Evolutionary conservation across 2,888 invertebrate genomes (phyloP).

Genomic region (Leptopterna dolabrata): DNA sequence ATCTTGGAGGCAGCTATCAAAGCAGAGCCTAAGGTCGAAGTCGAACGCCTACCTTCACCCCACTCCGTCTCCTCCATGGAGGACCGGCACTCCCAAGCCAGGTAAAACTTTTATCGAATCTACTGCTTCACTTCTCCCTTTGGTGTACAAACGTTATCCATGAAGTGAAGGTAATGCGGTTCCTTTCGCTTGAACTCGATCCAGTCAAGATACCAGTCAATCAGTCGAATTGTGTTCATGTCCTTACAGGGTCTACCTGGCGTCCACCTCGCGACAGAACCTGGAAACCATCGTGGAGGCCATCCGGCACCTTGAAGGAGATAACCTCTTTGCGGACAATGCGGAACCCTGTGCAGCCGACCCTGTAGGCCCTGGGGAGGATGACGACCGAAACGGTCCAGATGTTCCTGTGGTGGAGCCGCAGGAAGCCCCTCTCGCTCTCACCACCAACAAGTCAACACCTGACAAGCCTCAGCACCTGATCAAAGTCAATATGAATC

Average conservation of each 20-base stretch:
- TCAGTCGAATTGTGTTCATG: not conserved
- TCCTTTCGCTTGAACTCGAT: no score
- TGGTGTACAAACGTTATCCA: no score
- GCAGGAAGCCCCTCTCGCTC: slow-evolving; percentile 71
- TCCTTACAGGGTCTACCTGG: slow-evolving; percentile 69
- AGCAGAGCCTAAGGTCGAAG: slow-evolving; percentile 86
- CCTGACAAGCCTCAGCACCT: slow-evolving; percentile 62
- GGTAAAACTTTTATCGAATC: slow-evolving; percentile 57
- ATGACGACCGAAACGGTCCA: slow-evolving; percentile 14
- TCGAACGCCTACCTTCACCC: slow-evolving; percentile 68
- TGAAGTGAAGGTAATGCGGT: no score
- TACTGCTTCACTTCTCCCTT: no score
- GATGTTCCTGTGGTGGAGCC: slow-evolving; percentile 45
- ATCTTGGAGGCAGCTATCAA: slow-evolving; percentile 89
- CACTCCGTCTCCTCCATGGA: slow-evolving; percentile 62
- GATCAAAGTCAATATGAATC: slow-evolving; percentile 68
- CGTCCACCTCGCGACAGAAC: slow-evolving; percentile 89
- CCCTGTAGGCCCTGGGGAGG: slow-evolving; percentile 61
- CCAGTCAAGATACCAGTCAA: no score
- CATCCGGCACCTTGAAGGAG: slow-evolving; percentile 96
- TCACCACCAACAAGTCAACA: slow-evolving; percentile 68
- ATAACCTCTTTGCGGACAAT: slow-evolving; percentile 86
- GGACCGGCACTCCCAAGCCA: slow-evolving; percentile 68
- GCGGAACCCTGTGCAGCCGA: slow-evolving; percentile 68
- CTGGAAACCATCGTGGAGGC: slow-evolving; percentile 98